phyloP scores from a whole-genome alignment of 2,888 invertebrate species.

The Chrysomela aeneicollis region DNA sequence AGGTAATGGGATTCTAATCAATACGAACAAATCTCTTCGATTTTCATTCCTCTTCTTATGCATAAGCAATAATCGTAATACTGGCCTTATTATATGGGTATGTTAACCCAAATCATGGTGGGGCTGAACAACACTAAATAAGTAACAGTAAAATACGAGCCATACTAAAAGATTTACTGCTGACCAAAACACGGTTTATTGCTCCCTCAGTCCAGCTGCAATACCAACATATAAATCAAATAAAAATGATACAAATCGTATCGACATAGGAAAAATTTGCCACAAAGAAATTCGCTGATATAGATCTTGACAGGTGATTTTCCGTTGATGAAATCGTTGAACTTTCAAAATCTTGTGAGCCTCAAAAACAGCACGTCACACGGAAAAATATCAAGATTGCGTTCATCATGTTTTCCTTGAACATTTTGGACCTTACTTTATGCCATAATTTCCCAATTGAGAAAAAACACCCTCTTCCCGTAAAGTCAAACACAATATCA shows the following conservation, averaged over 20 bases:
- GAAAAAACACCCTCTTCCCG: too few relatives aligned
- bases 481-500: too few relatives aligned
- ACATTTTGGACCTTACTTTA: too few relatives aligned
- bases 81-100: background rate
- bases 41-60: background rate
- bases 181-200: conserved; percentile 21
- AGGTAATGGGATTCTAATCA: too few relatives aligned
- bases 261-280: conserved; percentile 22
- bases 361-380: too few relatives aligned
- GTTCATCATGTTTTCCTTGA: too few relatives aligned
- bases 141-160: conserved; percentile 16
- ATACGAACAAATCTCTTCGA: background rate
- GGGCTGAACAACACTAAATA: conserved; percentile 10
- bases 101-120: conserved; percentile 4
- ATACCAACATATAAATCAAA: conserved; percentile 26
- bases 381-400: too few relatives aligned
- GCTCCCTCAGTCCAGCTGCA: conserved; percentile 17
- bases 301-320: background rate
- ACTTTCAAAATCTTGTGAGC: too few relatives aligned
- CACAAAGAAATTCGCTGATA: conserved; percentile 27
- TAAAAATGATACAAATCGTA: conserved; percentile 32
- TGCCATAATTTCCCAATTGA: too few relatives aligned
- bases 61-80: conserved; percentile 9
- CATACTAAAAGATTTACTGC: conserved; percentile 25
- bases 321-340: background rate